These are phyloP conservation scores for Bombus confusus DNA, from an alignment of 1,140 invertebrate genomes.

Conservation along the genomic window DNA sequence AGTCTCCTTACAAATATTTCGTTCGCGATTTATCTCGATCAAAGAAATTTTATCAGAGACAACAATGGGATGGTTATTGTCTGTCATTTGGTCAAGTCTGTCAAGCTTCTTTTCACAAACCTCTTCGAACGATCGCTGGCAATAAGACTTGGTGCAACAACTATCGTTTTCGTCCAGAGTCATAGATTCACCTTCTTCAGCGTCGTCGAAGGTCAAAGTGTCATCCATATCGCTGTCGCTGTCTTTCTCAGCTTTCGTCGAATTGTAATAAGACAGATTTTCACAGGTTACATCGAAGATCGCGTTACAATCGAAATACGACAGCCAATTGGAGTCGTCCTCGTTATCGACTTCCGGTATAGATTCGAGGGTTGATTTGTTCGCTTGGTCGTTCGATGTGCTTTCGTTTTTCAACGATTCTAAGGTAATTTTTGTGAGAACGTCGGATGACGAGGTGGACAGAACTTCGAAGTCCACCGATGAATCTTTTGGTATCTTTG, in stretches of 20 bases:
- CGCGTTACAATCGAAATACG: slow-evolving; percentile 24
- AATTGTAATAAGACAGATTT: slow-evolving; percentile 48
- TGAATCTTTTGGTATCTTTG: slow-evolving; percentile 19
- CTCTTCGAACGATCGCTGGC: not conserved
- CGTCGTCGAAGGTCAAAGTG: slow-evolving; percentile 23
- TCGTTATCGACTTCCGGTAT: slow-evolving; percentile 7
- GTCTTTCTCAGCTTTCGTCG: slow-evolving; percentile 37
- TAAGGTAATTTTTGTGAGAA: not conserved
- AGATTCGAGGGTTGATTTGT: not conserved
- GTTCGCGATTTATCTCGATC: not conserved
- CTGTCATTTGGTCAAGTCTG: not conserved
- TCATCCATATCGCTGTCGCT: slow-evolving; percentile 39
- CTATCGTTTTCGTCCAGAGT: slow-evolving; percentile 1
- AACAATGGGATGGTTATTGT: not conserved
- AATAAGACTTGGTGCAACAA: not conserved
- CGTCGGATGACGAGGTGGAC: not conserved
- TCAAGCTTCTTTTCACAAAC: not conserved
- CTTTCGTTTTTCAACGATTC: slow-evolving; percentile 10
- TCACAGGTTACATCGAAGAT: slow-evolving; percentile 33
- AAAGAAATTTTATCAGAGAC: not conserved
- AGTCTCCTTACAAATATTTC: not conserved
- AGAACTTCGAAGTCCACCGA: not conserved
- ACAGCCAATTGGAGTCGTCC: slow-evolving; percentile 8
- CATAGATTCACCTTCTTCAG: slow-evolving; percentile 12
- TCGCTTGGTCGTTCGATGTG: not conserved